Base-by-base conservation (phyloP, 1,140 invertebrate genomes). In the Sipha flava region DNA sequence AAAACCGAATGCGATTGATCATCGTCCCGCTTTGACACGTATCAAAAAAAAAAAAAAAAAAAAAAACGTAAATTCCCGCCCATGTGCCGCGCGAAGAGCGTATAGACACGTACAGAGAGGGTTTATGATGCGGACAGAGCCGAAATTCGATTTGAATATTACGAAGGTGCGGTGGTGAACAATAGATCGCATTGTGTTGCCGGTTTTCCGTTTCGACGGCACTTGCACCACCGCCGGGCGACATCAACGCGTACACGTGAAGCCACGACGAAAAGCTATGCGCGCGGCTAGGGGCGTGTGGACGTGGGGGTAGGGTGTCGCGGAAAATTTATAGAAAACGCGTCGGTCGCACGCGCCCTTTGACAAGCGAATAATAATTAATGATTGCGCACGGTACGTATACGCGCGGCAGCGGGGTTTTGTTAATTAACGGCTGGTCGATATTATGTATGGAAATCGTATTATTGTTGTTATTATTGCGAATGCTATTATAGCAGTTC, bases 341-440 rank as follows among this genome's bases (percentile, higher is more conserved):
- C 49, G 72, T 75, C 72, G 72, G 72, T 40, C 49, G 72, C 72
- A 75, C 72, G 72, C 72, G 72, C 72, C 52, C 72, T 75, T 14
- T 57, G 52, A 57, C 72, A 75, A 75, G 26, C 52, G 47, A 57
- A 75, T 68, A 40, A 59, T 59, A 75, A 75, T 75, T 75, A 57
- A 75, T 75, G 72, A 57, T 37, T 14, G 29, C 47, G 68, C 5
- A n/a, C 45, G 54, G 54, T 59, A n/a, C n/a, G n/a, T n/a, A n/a
- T n/a, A n/a, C n/a, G n/a, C n/a, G 34, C 68, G 68, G 9, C 14
- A 10, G 12, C 31, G 4, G 37, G 21, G 64, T 68, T n/a, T 68
- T 75, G 72, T 75, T 75, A 75, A 75, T 75, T 75, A 75, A 75
- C 72, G 72, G 49, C 72, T 21, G 57, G 49, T 75, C 49, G 52